phyloP scores from a whole-genome alignment of 1,140 invertebrate genomes.

The Chelonus insularis region DNA sequence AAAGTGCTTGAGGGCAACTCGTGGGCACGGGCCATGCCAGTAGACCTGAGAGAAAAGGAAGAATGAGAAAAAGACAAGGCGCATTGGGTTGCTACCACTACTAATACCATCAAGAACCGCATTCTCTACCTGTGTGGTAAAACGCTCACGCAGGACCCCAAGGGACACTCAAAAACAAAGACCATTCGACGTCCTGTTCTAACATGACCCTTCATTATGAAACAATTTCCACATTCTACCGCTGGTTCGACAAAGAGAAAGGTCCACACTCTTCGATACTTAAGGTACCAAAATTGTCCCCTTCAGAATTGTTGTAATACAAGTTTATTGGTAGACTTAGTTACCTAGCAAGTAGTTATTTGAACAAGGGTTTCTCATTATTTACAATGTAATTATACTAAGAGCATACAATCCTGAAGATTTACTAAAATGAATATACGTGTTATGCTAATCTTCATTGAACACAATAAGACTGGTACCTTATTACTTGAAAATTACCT shows the following conservation, averaged over 20 bases:
- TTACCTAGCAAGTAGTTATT: no score
- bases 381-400: no score
- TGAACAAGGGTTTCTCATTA: no score
- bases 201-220: slow-evolving; percentile 51
- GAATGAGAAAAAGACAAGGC: not conserved
- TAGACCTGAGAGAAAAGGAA: slow-evolving; percentile 1
- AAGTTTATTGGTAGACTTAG: not conserved
- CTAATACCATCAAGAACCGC: slow-evolving; percentile 44
- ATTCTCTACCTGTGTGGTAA: slow-evolving; percentile 56
- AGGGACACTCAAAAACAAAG: slow-evolving; percentile 54
- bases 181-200: slow-evolving; percentile 47
- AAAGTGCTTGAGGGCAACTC: not conserved
- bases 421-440: no score
- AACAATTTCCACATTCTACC: slow-evolving; percentile 44
- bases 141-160: slow-evolving; percentile 47
- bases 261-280: not conserved
- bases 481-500: no score
- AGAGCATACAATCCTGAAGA: no score
- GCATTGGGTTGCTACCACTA: slow-evolving; percentile 16
- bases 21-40: not conserved
- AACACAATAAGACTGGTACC: no score
- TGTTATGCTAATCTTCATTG: no score
- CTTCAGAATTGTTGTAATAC: not conserved
- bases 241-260: slow-evolving; percentile 2
- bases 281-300: slow-evolving; percentile 2